Evolutionary conservation across 2,888 invertebrate genomes (phyloP).

Genomic region (Cinara cedri): DNA sequence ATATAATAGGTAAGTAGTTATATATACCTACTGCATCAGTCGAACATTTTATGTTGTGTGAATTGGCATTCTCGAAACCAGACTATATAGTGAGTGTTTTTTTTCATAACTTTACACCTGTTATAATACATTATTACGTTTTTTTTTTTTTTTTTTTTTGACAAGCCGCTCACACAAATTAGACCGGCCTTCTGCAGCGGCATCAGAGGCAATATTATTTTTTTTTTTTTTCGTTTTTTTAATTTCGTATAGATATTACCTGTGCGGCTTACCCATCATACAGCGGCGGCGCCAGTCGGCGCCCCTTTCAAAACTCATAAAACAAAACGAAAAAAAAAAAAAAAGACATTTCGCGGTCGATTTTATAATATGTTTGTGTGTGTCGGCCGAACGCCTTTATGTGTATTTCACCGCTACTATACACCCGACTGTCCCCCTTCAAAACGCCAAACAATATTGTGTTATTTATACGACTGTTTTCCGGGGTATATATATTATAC

Average conservation of each 20-base stretch:
- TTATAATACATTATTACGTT: constrained; percentile 53
- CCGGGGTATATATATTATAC: constrained; percentile 45
- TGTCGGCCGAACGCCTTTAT: constrained; percentile 50
- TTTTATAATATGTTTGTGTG: constrained; percentile 19
- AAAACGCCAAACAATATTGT: constrained; percentile 48
- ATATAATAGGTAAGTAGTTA: too few species aligned
- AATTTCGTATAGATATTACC: constrained; percentile 55
- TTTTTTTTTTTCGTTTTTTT: constrained; percentile 44
- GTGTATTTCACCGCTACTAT: constrained; percentile 47
- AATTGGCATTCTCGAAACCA: constrained; percentile 44
- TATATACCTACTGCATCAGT: neutral
- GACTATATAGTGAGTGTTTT: constrained; percentile 28
- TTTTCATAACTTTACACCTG: constrained; percentile 55
- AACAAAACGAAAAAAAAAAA: constrained; percentile 51
- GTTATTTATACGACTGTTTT: constrained; percentile 53
- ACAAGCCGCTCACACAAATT: constrained; percentile 56
- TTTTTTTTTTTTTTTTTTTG: too few species aligned
- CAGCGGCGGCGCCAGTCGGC: constrained; percentile 52
- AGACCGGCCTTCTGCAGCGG: constrained; percentile 52
- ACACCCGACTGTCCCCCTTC: constrained; percentile 53
- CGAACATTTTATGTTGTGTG: constrained; percentile 41
- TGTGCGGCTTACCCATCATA: constrained; percentile 33
- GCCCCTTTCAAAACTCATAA: constrained; percentile 53
- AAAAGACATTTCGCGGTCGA: constrained; percentile 57
- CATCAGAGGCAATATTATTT: constrained; percentile 31